Evolutionary conservation across 2,113 vertebrate genomes (phyloP), one percentile per base, ranked within the genome.

Genomic region (Macroglossus sobrinus): DNA sequence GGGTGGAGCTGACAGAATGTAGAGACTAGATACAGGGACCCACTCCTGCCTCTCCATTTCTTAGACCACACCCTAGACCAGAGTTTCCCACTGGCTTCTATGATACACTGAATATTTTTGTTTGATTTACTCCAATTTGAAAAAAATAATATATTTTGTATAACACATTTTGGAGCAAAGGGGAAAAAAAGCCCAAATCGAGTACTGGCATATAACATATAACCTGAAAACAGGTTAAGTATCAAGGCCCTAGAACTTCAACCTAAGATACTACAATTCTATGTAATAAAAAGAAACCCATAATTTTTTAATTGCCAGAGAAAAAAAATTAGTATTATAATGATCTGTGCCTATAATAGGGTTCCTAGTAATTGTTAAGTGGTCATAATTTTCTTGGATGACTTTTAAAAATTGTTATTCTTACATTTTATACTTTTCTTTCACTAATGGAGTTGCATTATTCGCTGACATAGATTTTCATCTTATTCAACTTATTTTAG

Each of bases 341-440:
- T 86, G 30, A 72, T n/a, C 47, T 50, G 14, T 80, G 69, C 28
- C 53, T 71, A 63, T 19, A 75, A 33, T 0, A 88, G 50, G 19
- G 15, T 87, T 93, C 55, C 55, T 91, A 74, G 47, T 40, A 79
- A 85, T 91, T 90, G 61, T 91, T 84, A 95, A 78, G 50, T 79
- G 55, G n/a, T 38, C 35, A 61, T 84, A 53, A 57, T 86, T 86
- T 93, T 63, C 87, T 85, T 57, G 38, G 21, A 40, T 59, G 47
- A 86, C 45, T 78, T 81, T 92, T 89, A 28, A 69, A 80, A 85
- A 55, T 59, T 40, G 45, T 30, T 21, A 53, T 63, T 69, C 14
- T 89, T 59, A 79, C 1, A 63, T 33, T 12, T 26, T 71, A n/a
- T 18, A 26, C 26, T 45, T 84, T 64, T 69, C 28, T 78, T 80